phyloP scores from a whole-genome alignment of 1,140 invertebrate species.

The Atta texana region DNA sequence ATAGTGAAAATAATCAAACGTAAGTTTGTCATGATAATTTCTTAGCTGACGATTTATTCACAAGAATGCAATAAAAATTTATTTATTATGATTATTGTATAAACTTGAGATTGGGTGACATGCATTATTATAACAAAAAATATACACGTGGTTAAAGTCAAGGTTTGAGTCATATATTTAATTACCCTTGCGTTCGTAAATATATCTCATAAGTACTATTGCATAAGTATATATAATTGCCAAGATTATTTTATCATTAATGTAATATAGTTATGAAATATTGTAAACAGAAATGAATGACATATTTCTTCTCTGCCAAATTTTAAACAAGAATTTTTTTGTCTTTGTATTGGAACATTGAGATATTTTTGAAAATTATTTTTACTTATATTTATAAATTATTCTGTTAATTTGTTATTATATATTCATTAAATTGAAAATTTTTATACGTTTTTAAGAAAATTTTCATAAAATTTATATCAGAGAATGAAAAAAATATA shows the following conservation, averaged over 20 bases:
- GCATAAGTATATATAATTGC: background rate
- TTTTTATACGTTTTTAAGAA: background rate
- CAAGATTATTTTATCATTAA: background rate
- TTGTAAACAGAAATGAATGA: background rate
- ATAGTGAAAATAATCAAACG: background rate
- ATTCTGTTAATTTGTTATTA: background rate
- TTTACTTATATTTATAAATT: background rate
- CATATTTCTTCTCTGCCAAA: background rate
- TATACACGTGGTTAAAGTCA: constrained; percentile 35
- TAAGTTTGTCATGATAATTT: background rate
- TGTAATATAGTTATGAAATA: constrained; percentile 5
- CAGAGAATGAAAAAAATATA: background rate
- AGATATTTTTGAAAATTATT: background rate
- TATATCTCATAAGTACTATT: constrained; percentile 7
- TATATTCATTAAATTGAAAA: background rate
- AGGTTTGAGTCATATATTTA: constrained; percentile 38
- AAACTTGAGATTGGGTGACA: background rate
- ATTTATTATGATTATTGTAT: background rate
- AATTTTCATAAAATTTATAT: background rate
- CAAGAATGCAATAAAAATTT: background rate
- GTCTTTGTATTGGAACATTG: background rate
- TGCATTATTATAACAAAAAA: background rate
- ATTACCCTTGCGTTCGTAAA: constrained; percentile 13
- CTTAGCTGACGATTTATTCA: background rate
- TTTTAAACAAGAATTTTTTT: background rate